Base-by-base conservation (phyloP, 1,140 invertebrate genomes). In the Acyrthosiphon pisum region DNA sequence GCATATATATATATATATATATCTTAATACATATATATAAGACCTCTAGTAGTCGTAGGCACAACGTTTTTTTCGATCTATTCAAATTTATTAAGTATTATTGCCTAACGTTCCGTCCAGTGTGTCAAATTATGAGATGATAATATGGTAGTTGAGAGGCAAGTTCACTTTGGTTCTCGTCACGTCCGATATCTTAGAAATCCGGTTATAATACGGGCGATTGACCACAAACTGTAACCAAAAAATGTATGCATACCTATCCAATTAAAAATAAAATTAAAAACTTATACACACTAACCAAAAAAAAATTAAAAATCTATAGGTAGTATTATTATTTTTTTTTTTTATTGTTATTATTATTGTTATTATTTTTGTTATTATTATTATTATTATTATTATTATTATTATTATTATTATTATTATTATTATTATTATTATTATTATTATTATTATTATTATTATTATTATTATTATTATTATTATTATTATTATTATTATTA, bases 161-260 rank as follows among this genome's bases (percentile, higher is more conserved):
- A 44, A 87, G 46, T 87, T 87, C 44, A 8, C 35, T 56, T 89
- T 53, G 22, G 88, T 89, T 26, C 86, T 88, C 88, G 88, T 89
- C 88, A 89, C 88, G 48, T 89, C 18, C 88, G 88, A 89, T 89
- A 41, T 89, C 88, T 89, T 41, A 35, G 88, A 56, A 89, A 89
- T 89, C 88, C 88, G 88, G 88, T 89, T 89, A 53, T 56, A 89
- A 53, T 8, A 30, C 20, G 23, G 8, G 20, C 35, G 48, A 89
- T 56, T 35, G 87, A 37, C 88, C 20, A 22, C 86, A 46, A 87
- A 87, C 18, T 11, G 4, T 26, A 37, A 44, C 83, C 18, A 87
- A 35, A 87, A 87, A 86, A 86, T 46, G 1, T 46, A 87, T 35
- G 2, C 37, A 84, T 44, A 20, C 22, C 18, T 37, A 87, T 37